Base-by-base conservation (phyloP, 2,113 vertebrate species). In the Rhabdomys dilectus region DNA sequence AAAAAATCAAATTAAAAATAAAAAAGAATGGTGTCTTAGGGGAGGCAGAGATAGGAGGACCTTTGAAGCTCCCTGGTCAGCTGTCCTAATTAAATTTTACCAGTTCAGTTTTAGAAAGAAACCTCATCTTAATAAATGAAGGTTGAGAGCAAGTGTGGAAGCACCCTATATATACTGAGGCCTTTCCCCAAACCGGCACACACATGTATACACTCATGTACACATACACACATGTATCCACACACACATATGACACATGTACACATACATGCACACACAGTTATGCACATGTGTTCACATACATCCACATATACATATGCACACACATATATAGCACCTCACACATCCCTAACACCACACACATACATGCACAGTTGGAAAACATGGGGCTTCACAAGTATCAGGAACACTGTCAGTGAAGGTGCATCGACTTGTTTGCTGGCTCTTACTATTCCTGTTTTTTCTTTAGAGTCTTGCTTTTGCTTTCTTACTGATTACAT, bases 401-500 rank as follows among this genome's bases (percentile, higher is more conserved):
- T 64, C 62, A 42, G 64, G 31, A 26, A 90, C 34, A 73, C 75
- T 90, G 62, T 93, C 21, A 91, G 66, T 64, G 88, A 92, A 29
- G 15, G 15, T 51, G 64, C 13, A 0, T 91, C 62, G 86, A 62
- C 9, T 45, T 89, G 24, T 96, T 96, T 93, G 39, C 92, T 58
- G 76, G n/a, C 36, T 87, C 96, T 64, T 95, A 94, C 85, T 88
- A 95, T 19, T 88, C 96, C 53, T 94, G 24, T 93, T 98, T 97
- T 77, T 60, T 91, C 36, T 89, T 45, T 89, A 77, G 39, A 58
- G 68, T 62, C n/a, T 96, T 34, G 13, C 17, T 60, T 16, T 13
- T 36, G 64, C 34, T 66, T 96, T 97, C 64, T 96, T 92, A 45
- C 77, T 98, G 98, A 98, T 98, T 98, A 87, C 95, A 97, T 97